Conservation (phyloP, 2,113 vertebrate genomes). For the Corythornis madagascariensis region DNA sequence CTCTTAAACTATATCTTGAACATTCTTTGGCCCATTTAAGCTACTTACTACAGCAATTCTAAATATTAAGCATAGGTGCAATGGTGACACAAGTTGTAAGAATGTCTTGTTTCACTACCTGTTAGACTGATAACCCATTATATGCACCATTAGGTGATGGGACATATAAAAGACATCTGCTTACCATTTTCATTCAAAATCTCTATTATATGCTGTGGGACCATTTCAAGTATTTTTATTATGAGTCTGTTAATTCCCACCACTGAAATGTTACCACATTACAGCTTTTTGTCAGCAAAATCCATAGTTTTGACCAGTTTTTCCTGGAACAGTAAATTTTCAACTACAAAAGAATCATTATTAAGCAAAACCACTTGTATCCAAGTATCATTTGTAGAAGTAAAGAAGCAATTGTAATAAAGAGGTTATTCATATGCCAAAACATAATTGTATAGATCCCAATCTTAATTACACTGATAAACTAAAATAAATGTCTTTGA, state of each 20-base stretch:
- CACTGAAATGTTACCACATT: neutral
- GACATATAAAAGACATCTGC: neutral
- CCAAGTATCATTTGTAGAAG: slow-evolving; percentile 1
- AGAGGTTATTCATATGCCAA: neutral
- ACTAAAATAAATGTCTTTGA: slow-evolving; percentile 10
- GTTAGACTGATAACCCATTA: neutral
- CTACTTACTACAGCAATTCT: neutral
- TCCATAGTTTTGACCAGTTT: neutral
- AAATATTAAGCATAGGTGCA: neutral
- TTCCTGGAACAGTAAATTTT: neutral
- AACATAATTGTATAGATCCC: slow-evolving; percentile 16
- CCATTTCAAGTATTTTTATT: neutral
- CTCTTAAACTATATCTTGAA: neutral
- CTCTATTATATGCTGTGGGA: neutral
- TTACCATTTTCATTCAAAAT: neutral
- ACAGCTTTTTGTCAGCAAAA: neutral
- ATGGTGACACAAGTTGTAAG: neutral
- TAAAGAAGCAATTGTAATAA: slow-evolving; percentile 9
- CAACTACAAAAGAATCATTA: neutral
- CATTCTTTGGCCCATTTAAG: neutral
- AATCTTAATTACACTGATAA: slow-evolving; percentile 43
- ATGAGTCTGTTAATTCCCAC: neutral
- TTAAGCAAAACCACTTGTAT: neutral
- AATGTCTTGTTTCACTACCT: neutral
- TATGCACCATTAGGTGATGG: neutral